Evolutionary conservation across 2,797 vertebrate species (phyloP).

Genomic region (Macroramphosus scolopax): DNA sequence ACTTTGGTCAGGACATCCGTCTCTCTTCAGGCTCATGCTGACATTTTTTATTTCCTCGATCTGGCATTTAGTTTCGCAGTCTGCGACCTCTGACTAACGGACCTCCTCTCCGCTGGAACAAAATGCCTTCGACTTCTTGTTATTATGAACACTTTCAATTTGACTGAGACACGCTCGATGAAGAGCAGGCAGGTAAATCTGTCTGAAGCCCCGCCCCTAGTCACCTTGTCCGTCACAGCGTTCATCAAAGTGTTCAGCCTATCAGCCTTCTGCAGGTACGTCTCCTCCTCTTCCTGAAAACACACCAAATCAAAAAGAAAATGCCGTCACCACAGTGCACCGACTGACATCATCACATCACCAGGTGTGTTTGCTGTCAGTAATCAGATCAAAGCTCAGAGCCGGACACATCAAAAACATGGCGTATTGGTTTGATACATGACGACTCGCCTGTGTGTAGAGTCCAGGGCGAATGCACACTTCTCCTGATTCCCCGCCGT

Average conservation of each 20-base stretch:
- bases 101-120: no score
- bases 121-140: no score
- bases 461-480: constrained; percentile 82
- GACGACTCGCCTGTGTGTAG: constrained; percentile 77
- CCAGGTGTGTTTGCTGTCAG: no score
- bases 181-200: no score
- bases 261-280: constrained; percentile 84
- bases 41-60: constrained; percentile 3
- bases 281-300: constrained; percentile 81
- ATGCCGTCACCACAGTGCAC: no score
- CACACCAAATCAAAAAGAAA: not conserved
- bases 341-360: no score
- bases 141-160: no score
- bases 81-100: not conserved
- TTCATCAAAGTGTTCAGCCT: constrained; percentile 81
- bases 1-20: no score
- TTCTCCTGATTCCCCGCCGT: constrained; percentile 72
- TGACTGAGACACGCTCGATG: no score
- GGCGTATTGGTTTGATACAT: no score
- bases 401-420: no score
- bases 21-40: not conserved
- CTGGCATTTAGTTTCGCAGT: not conserved
- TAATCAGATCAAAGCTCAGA: no score
- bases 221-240: constrained; percentile 84
- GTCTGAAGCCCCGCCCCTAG: constrained; percentile 8